Evolutionary conservation across 2,797 vertebrate genomes (phyloP), one percentile per base, ranked within the genome.

Genomic region (Darevskia nairensis): DNA sequence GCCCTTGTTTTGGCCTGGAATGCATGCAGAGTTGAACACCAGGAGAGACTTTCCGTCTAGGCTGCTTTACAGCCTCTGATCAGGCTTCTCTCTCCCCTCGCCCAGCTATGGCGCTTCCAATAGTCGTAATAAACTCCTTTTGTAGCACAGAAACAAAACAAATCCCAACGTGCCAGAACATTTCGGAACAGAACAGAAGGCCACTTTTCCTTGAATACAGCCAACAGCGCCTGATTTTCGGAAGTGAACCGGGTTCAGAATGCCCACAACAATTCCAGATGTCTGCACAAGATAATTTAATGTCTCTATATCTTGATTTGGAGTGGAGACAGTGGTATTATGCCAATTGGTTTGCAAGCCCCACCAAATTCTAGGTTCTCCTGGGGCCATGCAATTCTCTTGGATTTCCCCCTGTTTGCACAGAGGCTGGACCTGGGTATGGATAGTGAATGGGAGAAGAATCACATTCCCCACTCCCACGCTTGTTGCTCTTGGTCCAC

Each of bases 271-370:
- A 46, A 72, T 44, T 68, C 23, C 74, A 88, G 80, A 86, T 79
- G 85, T 79, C 75, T 79, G 11, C 27, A 10, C 41, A 29, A 69
- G 75, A 86, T 86, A 68, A 69, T 69, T 46, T 61, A 80, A 35
- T 61, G 21, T 79, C 21, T 29, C 76, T 21, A 4, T 50, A 68
- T 79, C 64, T 55, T 79, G 85, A 79, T 79, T 35, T 86, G 85
- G 64, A 79, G n/a, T 35, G 44, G 7, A 21, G 59, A 66, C 41
- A n/a, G n/a, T 21, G 2, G 4, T 75, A 66, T 75, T 74, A 29
- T 82, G 21, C 55, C 41, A 59, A 46, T 19, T 64, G 6, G 7
- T n/a, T 64, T 44, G 19, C 69, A 61, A 66, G n/a, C 32, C 80
- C 29, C 59, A 69, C 61, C 44, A 79, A 21, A 6, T 32, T 76